phyloP scores from a whole-genome alignment of 2,888 invertebrate genomes.

The Mesorhabditis belari region DNA sequence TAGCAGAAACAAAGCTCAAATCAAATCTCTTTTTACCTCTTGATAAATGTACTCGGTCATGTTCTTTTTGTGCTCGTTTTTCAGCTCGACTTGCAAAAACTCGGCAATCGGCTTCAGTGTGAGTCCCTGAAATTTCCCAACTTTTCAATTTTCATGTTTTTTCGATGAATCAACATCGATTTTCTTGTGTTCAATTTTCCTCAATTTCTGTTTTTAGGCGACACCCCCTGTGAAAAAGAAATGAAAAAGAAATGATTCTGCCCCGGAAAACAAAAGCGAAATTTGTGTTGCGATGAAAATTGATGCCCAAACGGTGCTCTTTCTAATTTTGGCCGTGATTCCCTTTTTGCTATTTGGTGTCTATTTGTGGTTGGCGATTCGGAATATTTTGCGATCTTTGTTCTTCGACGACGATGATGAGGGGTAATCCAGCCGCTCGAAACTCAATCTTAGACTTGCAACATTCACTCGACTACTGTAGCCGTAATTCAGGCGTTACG shows the following conservation, averaged over 20 bases:
- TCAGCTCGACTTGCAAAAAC: slow-evolving; percentile 85
- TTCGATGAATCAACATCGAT: neutral
- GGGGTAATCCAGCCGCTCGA: neutral
- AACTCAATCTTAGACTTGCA: neutral
- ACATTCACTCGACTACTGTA: too few relatives aligned
- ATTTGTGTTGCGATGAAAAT: too few relatives aligned
- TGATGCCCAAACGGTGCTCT: neutral
- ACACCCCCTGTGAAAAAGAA: neutral
- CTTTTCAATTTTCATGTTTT: neutral
- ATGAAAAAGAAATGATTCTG: neutral
- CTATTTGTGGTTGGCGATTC: neutral
- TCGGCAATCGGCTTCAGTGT: slow-evolving; percentile 95
- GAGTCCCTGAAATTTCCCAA: slow-evolving; percentile 66
- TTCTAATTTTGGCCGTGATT: neutral
- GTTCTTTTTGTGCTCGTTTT: slow-evolving; percentile 78
- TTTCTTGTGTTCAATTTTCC: too few relatives aligned
- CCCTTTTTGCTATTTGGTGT: neutral
- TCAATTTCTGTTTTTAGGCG: neutral
- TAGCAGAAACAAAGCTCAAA: too few relatives aligned
- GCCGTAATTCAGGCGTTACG: too few relatives aligned
- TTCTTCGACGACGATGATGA: neutral
- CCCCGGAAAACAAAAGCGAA: neutral
- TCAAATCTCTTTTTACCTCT: slow-evolving; percentile 13
- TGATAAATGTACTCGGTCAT: slow-evolving; percentile 83
- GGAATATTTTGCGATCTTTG: neutral